A percentile compares a stretch with the other conserved stretches of the same genome.
phyloP scores from a whole-genome alignment of 2,113 vertebrate genomes.

The Orcinus orca region DNA sequence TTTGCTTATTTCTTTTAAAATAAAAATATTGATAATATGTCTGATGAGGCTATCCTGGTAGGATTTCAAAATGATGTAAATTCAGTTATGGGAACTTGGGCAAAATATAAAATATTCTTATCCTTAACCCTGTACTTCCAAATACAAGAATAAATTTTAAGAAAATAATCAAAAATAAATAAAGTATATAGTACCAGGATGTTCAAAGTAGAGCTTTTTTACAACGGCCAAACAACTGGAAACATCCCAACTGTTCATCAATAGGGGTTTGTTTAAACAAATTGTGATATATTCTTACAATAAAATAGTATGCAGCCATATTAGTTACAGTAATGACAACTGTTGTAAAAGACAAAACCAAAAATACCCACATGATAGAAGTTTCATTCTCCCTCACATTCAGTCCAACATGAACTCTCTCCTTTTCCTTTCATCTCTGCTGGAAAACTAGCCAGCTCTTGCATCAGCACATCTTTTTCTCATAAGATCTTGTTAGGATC shows the following conservation, averaged over 20 bases:
- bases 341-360: not conserved
- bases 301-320: not conserved
- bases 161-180: not conserved
- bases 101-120: not conserved
- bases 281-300: not conserved
- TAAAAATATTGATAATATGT: not conserved
- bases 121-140: not conserved
- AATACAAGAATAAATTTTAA: not conserved
- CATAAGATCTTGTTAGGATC: not conserved
- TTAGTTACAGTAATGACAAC: not conserved
- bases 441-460: slow-evolving; percentile 23
- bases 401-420: not conserved
- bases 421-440: not conserved
- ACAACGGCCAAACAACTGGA: not conserved
- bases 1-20: slow-evolving; percentile 13
- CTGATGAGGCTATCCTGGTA: not conserved
- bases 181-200: not conserved
- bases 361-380: not conserved
- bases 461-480: not conserved
- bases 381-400: not conserved
- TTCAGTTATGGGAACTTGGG: not conserved
- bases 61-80: not conserved
- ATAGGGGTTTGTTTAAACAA: not conserved
- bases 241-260: not conserved
- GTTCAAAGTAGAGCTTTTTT: not conserved